Evolutionary conservation across 2,113 vertebrate species (phyloP).

Genomic region (Pseudopodoces humilis): DNA sequence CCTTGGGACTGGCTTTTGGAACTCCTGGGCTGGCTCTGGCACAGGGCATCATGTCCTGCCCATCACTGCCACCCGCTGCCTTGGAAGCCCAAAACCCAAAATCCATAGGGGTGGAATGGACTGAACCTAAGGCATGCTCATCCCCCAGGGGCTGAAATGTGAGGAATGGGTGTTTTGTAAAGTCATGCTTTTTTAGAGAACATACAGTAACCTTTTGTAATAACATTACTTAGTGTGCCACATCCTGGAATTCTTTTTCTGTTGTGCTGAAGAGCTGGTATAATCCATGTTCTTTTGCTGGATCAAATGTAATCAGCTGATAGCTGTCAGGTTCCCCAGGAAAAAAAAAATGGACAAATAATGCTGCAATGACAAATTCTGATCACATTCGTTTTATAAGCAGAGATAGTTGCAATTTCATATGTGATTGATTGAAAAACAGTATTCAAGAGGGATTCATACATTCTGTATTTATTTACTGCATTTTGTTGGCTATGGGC

Average conservation of each 20-base stretch:
- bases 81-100: background rate
- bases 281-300: background rate
- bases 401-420: background rate
- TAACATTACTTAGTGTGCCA: rapidly evolving
- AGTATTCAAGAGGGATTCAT: constrained; percentile 11
- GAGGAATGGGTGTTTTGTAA: background rate
- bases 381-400: constrained; percentile 23
- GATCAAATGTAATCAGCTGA: background rate
- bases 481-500: constrained; percentile 13
- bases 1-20: background rate
- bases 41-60: background rate
- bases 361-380: background rate
- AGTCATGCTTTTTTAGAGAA: background rate
- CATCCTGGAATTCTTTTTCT: background rate
- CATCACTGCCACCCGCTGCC: background rate
- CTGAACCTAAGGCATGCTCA: background rate
- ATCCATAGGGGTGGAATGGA: background rate
- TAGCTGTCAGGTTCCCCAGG: background rate
- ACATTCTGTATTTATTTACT: constrained; percentile 29
- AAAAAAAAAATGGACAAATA: constrained; percentile 8
- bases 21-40: background rate
- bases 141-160: background rate
- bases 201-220: background rate
- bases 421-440: constrained; percentile 39
- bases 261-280: background rate